Conservation (phyloP, 35 echinoderm and acorn worm genomes). For the Hemicentrotus pulcherrimus region DNA sequence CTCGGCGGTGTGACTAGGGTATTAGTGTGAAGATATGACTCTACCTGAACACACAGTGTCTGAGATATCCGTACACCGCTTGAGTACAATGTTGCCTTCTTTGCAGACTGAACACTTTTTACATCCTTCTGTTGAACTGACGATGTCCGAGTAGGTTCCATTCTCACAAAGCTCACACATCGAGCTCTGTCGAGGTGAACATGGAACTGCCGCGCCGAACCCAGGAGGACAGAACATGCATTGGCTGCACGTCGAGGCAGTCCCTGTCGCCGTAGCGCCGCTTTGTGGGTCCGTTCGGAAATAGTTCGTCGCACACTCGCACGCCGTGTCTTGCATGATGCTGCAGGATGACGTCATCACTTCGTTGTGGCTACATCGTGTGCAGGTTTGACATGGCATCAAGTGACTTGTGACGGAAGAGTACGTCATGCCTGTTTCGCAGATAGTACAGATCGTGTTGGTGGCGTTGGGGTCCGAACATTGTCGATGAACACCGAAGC, state of each 20-base stretch:
- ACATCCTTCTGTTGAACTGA: constrained; percentile 72
- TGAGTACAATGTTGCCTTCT: constrained; percentile 51
- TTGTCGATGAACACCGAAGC: constrained; percentile 64
- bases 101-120: constrained; percentile 70
- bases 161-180: constrained; percentile 65
- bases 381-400: constrained; percentile 62
- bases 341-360: constrained; percentile 60
- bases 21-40: not conserved
- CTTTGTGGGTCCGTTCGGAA: constrained; percentile 46
- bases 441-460: constrained; percentile 77
- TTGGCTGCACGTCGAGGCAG: constrained; percentile 67
- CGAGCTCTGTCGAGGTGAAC: constrained; percentile 64
- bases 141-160: constrained; percentile 81
- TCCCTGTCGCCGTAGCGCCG: not conserved
- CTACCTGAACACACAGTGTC: constrained; percentile 91
- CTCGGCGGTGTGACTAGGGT: not conserved
- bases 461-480: constrained; percentile 52
- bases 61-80: constrained; percentile 68
- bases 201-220: constrained; percentile 70
- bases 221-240: constrained; percentile 86
- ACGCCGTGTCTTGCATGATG: constrained; percentile 71
- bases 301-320: constrained; percentile 72
- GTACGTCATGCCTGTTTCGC: constrained; percentile 65
- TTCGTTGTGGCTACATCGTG: constrained; percentile 64
- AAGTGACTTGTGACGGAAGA: constrained; percentile 65